Percentiles rank a stretch among this genome's conserved stretches.
phyloP scores from a whole-genome alignment of 2,113 vertebrate species.

The Calidris pugnax region DNA sequence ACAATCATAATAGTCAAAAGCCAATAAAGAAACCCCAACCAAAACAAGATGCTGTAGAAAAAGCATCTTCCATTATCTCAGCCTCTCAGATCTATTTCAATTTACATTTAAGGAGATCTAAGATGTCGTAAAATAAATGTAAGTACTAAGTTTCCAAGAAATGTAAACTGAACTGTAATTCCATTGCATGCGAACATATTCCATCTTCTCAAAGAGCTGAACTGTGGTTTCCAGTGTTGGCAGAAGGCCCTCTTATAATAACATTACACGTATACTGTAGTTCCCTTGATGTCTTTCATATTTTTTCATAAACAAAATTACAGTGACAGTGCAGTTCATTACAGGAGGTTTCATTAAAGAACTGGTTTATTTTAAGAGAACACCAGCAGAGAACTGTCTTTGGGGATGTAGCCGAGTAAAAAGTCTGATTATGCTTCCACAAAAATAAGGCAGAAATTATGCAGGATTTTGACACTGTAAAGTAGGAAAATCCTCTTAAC shows the following conservation, averaged over 20 bases:
- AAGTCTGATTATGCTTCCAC: conserved; percentile 28
- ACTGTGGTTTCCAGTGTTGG: conserved; percentile 46
- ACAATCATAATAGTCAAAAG: not conserved
- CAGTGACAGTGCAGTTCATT: conserved; percentile 51
- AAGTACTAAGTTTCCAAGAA: conserved; percentile 44
- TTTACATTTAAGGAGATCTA: conserved; percentile 36
- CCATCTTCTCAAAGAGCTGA: conserved; percentile 34
- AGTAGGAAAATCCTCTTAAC: conserved; percentile 61
- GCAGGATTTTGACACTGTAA: conserved; percentile 57
- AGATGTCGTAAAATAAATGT: conserved; percentile 16
- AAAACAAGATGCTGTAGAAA: not conserved
- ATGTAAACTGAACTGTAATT: conserved; percentile 40
- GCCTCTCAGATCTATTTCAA: conserved; percentile 18
- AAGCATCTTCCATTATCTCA: not conserved
- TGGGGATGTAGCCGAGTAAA: not conserved
- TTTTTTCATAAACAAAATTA: conserved; percentile 68
- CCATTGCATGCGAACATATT: not conserved
- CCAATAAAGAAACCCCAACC: not conserved
- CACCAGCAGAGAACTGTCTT: conserved; percentile 52
- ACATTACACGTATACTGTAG: conserved; percentile 42
- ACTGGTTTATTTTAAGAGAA: conserved; percentile 51
- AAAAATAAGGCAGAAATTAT: conserved; percentile 66
- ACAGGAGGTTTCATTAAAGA: conserved; percentile 61
- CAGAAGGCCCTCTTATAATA: conserved; percentile 57
- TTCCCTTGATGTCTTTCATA: conserved; percentile 53